These are phyloP conservation scores for Pelecanus crispus DNA, from an alignment of 2,113 vertebrate genomes.

Conservation along the genomic window DNA sequence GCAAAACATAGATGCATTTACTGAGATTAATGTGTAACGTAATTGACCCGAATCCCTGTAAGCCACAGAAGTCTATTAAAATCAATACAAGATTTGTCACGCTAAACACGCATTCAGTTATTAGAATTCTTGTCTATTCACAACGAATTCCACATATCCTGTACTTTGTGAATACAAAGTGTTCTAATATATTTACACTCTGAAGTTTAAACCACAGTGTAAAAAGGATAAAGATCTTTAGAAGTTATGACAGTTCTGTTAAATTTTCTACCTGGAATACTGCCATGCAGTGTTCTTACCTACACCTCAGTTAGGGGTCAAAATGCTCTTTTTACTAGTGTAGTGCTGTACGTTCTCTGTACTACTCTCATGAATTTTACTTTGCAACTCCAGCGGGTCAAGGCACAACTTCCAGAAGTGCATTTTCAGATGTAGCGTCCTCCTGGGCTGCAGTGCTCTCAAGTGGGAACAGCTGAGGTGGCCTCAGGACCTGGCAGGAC, in stretches of 20 bases:
- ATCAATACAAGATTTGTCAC: background rate
- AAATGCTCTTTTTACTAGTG: background rate
- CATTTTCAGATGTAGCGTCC: background rate
- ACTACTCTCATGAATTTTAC: background rate
- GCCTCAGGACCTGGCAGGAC: background rate
- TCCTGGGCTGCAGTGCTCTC: background rate
- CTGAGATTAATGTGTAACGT: background rate
- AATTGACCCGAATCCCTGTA: background rate
- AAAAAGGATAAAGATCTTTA: background rate
- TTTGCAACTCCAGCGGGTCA: background rate
- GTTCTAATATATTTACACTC: background rate
- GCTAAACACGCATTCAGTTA: background rate
- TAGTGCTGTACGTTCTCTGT: background rate
- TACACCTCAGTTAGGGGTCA: background rate
- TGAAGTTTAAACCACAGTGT: background rate
- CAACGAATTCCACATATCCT: background rate
- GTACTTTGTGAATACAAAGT: conserved; percentile 1
- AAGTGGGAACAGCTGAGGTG: background rate
- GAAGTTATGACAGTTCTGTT: background rate
- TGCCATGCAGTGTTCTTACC: background rate
- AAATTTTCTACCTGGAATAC: background rate
- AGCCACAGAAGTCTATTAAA: background rate
- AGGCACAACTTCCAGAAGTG: background rate
- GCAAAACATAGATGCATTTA: background rate
- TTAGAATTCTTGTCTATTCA: background rate